Percentiles rank a stretch among this genome's conserved stretches.
Evolutionary conservation across 2,797 vertebrate species (phyloP).

Genomic region (Amazona finschi): DNA sequence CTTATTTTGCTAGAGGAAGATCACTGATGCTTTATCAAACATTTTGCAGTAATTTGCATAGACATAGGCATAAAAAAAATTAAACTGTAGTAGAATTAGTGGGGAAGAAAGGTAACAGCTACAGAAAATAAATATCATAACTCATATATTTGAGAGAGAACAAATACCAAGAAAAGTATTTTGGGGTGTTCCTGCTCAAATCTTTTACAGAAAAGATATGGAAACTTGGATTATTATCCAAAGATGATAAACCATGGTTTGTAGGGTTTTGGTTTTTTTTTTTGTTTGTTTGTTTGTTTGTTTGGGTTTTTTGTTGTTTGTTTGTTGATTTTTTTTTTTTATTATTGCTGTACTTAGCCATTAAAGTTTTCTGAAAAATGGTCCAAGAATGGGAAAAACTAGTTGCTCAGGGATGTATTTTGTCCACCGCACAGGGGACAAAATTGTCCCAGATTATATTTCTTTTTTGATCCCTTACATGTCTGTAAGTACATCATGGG

Average conservation of each 20-base stretch:
- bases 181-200: neutral
- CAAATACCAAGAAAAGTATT: neutral
- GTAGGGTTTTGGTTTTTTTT: too few species aligned
- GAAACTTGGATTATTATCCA: neutral
- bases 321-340: neutral
- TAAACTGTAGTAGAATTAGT: neutral
- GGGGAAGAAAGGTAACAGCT: neutral
- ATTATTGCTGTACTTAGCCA: neutral
- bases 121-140: neutral
- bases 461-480: neutral
- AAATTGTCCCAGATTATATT: neutral
- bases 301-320: too few species aligned
- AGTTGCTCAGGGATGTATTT: neutral
- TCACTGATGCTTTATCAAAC: neutral
- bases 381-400: neutral
- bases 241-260: neutral
- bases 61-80: neutral
- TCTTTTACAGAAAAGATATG: neutral
- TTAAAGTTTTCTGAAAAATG: neutral
- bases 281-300: too few species aligned
- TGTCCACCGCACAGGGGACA: neutral
- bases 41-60: neutral
- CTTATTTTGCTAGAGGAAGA: neutral
- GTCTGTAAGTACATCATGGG: neutral
- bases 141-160: neutral